These are phyloP conservation scores for Calidris pugnax DNA, from an alignment of 2,113 vertebrate genomes.

Conservation along the genomic window DNA sequence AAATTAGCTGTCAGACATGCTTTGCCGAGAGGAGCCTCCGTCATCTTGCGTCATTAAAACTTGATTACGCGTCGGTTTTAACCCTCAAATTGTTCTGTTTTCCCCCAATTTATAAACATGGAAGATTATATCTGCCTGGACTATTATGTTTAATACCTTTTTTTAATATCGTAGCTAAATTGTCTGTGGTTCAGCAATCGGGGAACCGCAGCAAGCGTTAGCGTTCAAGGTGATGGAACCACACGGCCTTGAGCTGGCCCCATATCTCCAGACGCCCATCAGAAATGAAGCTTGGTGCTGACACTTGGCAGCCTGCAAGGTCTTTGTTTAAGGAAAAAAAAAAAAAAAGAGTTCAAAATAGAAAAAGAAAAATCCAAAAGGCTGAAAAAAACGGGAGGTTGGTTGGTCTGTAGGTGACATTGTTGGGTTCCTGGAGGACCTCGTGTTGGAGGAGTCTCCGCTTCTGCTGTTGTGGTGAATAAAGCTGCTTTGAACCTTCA, in stretches of 20 bases:
- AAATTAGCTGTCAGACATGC: not conserved
- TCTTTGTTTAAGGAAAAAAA: not conserved
- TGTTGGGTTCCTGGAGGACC: not conserved
- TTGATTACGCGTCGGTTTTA: not conserved
- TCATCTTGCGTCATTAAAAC: not conserved
- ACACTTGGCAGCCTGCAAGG: not conserved
- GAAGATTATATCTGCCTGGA: not conserved
- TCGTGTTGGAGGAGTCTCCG: not conserved
- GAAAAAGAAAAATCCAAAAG: not conserved
- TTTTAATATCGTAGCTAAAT: not conserved
- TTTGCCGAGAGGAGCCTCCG: not conserved
- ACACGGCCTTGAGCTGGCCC: not conserved
- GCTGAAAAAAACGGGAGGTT: not conserved
- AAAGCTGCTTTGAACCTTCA: fast-evolving
- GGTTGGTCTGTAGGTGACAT: not conserved
- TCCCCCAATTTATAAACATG: not conserved
- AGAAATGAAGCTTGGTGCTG: not conserved
- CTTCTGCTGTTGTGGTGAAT: not conserved
- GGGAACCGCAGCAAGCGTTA: not conserved
- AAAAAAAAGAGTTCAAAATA: not conserved
- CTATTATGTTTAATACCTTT: not conserved
- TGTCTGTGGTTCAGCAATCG: fast-evolving
- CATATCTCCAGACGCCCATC: not conserved
- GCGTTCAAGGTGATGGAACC: not conserved
- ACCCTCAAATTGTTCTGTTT: not conserved